A percentile compares a stretch with the other conserved stretches of the same genome.
Conservation (phyloP, 2,888 invertebrate species). For the Prosapia bicincta region DNA sequence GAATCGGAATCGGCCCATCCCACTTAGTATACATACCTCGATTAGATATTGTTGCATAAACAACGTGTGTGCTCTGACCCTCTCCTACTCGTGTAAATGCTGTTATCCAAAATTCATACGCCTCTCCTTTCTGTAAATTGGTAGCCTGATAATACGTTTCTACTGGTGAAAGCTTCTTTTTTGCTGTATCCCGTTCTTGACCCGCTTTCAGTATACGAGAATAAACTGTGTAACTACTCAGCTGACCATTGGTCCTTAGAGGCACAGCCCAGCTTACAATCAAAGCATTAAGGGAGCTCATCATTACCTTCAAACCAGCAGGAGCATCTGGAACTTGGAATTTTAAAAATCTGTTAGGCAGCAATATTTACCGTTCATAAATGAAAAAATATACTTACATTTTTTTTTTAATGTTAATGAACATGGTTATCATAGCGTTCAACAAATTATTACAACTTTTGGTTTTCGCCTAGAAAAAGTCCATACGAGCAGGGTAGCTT, state of each 20-base stretch:
- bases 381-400: too few species aligned
- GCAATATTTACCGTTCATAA: too few species aligned
- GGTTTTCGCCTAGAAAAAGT: too few species aligned
- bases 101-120: conserved; percentile 60
- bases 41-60: conserved; percentile 41
- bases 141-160: conserved; percentile 51
- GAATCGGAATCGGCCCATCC: too few species aligned
- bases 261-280: conserved; percentile 65
- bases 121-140: conserved; percentile 52
- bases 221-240: conserved; percentile 60
- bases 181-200: conserved; percentile 38
- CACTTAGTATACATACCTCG: conserved; percentile 30
- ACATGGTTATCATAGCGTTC: too few species aligned
- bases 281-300: conserved; percentile 55
- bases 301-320: conserved; percentile 58
- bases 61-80: conserved; percentile 56
- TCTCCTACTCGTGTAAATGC: conserved; percentile 60
- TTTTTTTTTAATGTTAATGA: too few species aligned
- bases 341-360: neutral
- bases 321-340: conserved; percentile 56
- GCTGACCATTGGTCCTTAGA: conserved; percentile 56
- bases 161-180: conserved; percentile 36
- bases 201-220: conserved; percentile 39
- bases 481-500: too few species aligned
- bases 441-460: too few species aligned